Percentiles rank a stretch among this genome's conserved stretches.
These are phyloP conservation scores for Euspilapteryx auroguttella DNA, from an alignment of 2,888 invertebrate genomes.

Conservation along the genomic window DNA sequence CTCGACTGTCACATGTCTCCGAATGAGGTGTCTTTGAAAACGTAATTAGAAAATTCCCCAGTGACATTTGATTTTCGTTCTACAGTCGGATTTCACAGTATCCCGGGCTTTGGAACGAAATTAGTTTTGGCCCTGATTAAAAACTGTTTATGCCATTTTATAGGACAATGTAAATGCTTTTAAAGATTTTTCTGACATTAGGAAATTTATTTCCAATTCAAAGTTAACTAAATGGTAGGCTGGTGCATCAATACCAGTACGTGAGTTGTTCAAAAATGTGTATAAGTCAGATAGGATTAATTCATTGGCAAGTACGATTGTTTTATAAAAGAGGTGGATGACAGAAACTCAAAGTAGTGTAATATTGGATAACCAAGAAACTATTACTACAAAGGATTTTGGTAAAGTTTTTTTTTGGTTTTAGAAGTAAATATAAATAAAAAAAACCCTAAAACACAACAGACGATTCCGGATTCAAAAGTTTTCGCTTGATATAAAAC, in stretches of 20 bases:
- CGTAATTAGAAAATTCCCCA: constrained; percentile 61
- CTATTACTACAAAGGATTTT: no score
- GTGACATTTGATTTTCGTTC: constrained; percentile 32
- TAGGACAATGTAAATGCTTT: background rate
- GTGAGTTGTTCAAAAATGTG: no score
- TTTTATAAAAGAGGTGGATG: no score
- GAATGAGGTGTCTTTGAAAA: constrained; percentile 59
- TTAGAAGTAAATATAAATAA: no score
- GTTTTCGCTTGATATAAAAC: constrained; percentile 32
- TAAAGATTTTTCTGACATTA: background rate
- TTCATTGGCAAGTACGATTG: no score
- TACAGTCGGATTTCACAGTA: constrained; percentile 23
- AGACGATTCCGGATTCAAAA: constrained; percentile 17
- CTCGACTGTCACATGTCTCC: constrained; percentile 49
- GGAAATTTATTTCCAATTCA: no score
- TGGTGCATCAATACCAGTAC: no score
- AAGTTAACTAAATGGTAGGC: no score
- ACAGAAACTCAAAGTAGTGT: no score
- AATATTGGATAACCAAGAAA: no score
- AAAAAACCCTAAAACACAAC: constrained; percentile 8
- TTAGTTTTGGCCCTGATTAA: constrained; percentile 34
- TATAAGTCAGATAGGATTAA: no score
- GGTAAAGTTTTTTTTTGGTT: no score
- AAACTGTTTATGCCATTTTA: background rate
- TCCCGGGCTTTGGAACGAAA: constrained; percentile 24